Base-by-base conservation (phyloP, 2,113 vertebrate species). In the Ursus arctos region DNA sequence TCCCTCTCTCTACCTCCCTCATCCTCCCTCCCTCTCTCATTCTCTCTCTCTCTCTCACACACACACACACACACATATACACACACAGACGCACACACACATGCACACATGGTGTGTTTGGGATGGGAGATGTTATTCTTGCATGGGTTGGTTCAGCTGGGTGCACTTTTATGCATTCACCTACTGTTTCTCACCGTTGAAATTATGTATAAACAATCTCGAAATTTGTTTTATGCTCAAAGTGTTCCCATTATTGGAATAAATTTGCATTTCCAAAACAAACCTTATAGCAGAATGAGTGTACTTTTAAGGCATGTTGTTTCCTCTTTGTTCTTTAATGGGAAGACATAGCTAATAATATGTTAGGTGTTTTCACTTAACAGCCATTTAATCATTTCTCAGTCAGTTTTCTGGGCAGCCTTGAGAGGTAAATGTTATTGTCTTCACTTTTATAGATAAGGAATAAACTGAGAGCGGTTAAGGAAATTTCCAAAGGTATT, bases 251-350 rank as follows among this genome's bases (percentile, higher is more conserved):
- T 6, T 79, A 18, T 86, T 79, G 40, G 65, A 92, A 93, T 94
- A 96, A 53, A 96, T 88, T 71, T 80, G n/a, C 31, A 71, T 81
- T 93, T 95, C 18, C 67, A 88, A 93, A 97, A 61, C 40, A 95
- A 76, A 21, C 5, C 5, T 90, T 71, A 43, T 59, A 97, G 19
- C 2, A 92, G 15, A 87, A 96, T 0, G 47, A 55, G 16, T 92
- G 7, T 67, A 11, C 16, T 82, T 91, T 91, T 71, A 87, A 91
- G 33, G 13, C 28, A 28, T 57, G 36, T 22, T 7, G 2, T 94
- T 95, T 85, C 4, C 15, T 86, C 12, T 82, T 61, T 88, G 63
- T 79, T 95, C 82, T 88, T 83, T 91, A 67, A 69, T 83, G n/a
- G 33, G 31, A 94, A 95, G 93, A 85, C 11, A 94, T 82, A 88